Evolutionary conservation across 2,888 invertebrate species (phyloP).

Genomic region (Clepsis dumicolana): DNA sequence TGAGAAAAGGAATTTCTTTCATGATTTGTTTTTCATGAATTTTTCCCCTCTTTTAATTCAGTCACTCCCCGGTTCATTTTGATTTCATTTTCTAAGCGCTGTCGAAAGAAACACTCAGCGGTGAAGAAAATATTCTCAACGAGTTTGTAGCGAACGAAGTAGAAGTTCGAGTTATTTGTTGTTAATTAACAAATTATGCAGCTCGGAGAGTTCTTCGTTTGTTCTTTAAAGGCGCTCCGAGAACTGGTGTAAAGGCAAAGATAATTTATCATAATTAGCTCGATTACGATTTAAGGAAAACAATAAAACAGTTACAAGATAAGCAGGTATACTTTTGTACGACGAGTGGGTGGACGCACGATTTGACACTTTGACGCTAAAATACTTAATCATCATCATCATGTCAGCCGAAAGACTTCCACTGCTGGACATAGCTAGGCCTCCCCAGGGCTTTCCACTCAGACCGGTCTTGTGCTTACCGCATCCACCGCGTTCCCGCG

Average conservation of each 20-base stretch:
- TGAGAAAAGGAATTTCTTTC: too few relatives aligned
- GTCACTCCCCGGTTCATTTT: neutral
- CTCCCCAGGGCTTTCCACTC: too few relatives aligned
- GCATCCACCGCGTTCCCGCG: too few relatives aligned
- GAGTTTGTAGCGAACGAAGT: slow-evolving; percentile 28
- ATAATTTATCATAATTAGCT: slow-evolving; percentile 25
- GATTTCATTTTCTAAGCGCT: slow-evolving; percentile 19
- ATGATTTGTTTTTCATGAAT: too few relatives aligned
- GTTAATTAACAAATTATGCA: slow-evolving; percentile 41
- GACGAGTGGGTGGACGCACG: too few relatives aligned
- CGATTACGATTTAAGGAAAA: slow-evolving; percentile 14
- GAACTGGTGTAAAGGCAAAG: slow-evolving; percentile 14
- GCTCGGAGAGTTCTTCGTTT: slow-evolving; percentile 30
- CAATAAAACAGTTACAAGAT: slow-evolving; percentile 14
- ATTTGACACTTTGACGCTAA: too few relatives aligned
- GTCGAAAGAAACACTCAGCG: slow-evolving; percentile 6
- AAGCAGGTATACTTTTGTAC: neutral
- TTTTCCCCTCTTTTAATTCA: slow-evolving; percentile 17
- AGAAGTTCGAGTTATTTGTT: slow-evolving; percentile 37
- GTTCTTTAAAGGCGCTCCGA: slow-evolving; percentile 32
- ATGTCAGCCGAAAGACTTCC: too few relatives aligned
- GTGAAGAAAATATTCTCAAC: slow-evolving; percentile 35
- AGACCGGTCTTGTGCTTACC: too few relatives aligned
- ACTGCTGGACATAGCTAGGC: too few relatives aligned
- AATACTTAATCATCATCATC: too few relatives aligned